Conservation (phyloP, 2,888 invertebrate genomes). For the Cephonodes hylas region DNA sequence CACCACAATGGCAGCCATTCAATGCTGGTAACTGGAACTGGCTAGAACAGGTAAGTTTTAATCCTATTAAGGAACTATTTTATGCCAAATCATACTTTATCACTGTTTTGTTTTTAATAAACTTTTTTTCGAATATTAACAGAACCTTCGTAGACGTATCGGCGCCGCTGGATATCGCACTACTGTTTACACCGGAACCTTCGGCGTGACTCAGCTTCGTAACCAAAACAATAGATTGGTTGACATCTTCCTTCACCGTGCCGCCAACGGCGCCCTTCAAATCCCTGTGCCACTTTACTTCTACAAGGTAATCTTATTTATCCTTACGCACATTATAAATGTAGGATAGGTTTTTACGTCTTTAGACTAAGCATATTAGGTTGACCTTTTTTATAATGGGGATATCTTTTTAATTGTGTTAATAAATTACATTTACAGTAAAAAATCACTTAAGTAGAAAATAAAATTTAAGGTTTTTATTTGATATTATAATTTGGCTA, state of each 20-base stretch:
- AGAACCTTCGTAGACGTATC: conserved; percentile 65
- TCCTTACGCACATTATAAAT: no score
- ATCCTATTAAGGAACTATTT: neutral
- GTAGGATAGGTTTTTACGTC: no score
- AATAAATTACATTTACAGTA: no score
- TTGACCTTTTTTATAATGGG: no score
- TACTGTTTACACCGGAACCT: conserved; percentile 81
- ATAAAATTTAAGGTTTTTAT: no score
- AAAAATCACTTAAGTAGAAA: no score
- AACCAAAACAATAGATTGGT: conserved; percentile 61
- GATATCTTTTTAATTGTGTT: no score
- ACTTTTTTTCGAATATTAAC: conserved; percentile 11
- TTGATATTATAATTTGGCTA: no score
- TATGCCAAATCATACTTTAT: neutral
- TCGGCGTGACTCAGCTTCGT: conserved; percentile 79
- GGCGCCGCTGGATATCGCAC: conserved; percentile 59
- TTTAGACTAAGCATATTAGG: no score
- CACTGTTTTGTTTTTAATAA: no score
- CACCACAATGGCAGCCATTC: conserved; percentile 85
- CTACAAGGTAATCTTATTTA: conserved; percentile 70
- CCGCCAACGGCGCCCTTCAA: conserved; percentile 52
- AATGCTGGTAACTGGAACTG: conserved; percentile 82
- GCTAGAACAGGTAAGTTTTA: conserved; percentile 59
- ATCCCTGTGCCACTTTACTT: conserved; percentile 67
- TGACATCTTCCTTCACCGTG: conserved; percentile 63